Evolutionary conservation across 2,113 vertebrate genomes (phyloP), one percentile per base, ranked within the genome.

Genomic region (Glareola pratincola): DNA sequence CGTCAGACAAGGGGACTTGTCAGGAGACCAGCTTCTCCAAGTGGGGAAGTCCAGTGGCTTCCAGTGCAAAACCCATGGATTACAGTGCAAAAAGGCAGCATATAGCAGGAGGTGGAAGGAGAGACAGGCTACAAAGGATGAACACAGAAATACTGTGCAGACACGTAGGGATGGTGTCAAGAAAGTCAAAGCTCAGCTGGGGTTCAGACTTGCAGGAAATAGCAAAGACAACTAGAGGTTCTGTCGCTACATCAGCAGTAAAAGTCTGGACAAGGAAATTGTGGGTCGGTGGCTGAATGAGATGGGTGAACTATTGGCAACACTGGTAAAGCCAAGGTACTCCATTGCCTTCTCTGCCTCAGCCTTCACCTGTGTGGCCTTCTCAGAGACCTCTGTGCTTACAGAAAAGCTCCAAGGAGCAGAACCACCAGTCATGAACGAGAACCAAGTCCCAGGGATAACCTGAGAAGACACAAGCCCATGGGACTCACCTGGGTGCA

Each of bases 271-370:
- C 29, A n/a, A 68, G 12, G 37, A 80, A 51, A 57, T 41, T 14
- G 3, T 5, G 17, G 12, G 14, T n/a, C 2, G 2, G 8, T 53
- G 72, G 34, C 36, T 24, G 29, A 54, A 24, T 50, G 60, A 8
- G 20, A 26, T 43, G 26, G 6, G 15, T 66, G 39, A 41, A 9
- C 37, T 50, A 36, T 4, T 74, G 43, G 23, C 30, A 36, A 13
- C 29, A 32, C n/a, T 1, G 1, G 5, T 27, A 51, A 69, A 5
- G 50, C 29, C 0, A 1, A 69, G 12, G 56, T 56, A 23, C 24
- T 64, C 14, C 9, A 1, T 22, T 62, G 21, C 50, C 21, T 48
- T 51, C 8, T 59, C 19, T 68, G 10, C 12, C 5, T 67, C 26
- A 37, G 10, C 39, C 39, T n/a, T 68, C 60, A 32, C 7, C 20